Base-by-base conservation (phyloP, 2,888 invertebrate genomes). In the Cheilosia impressa region DNA sequence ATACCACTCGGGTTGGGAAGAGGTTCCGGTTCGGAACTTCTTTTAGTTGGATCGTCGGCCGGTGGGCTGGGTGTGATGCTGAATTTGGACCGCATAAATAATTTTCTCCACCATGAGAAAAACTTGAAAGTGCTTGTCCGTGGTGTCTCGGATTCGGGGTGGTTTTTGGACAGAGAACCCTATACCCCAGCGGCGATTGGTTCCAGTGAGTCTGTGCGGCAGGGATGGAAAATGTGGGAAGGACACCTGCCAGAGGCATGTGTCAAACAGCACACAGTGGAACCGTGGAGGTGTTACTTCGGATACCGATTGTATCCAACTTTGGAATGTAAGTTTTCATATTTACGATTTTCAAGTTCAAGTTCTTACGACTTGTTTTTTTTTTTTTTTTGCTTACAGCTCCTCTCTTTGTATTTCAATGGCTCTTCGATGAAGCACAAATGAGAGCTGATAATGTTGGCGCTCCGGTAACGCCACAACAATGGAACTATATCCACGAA, bases 401-500 rank as follows among this genome's bases (percentile, higher is more conserved):
- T 65, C 97, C 98, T 0, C 93, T 98, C 31, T 98, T 98, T 91
- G 96, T 98, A 27, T 97, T 98, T 91, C 98, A 98, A 94, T 98
- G 98, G 95, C 93, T 98, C 63, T 98, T 98, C 91, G 98, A 98
- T 91, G 98, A 98, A 90, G 98, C 98, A 3, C 98, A 98, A 93
- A 95, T 98, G 94, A 95, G 96, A 38, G 97, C 97, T 0, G 97
- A 98, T 91, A 98, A 98, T 89, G 97, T 98, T 1, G 96, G 97
- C 0, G 95, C 97, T 0, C 98, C 98, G 1, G 95, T 97, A 2
- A 96, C 97, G 15, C 96, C 97, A 71, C 95, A 96, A 79, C 98
- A 98, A 90, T 98, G 98, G 98, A 96, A 98, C 89, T 97, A 97
- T 89, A 97, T 98, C 80, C 97, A 98, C 90, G 95, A 96, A 90